Percentiles rank a stretch among this genome's conserved stretches.
Conservation (phyloP, 1,140 invertebrate species). For the Camponotus vicinus region DNA sequence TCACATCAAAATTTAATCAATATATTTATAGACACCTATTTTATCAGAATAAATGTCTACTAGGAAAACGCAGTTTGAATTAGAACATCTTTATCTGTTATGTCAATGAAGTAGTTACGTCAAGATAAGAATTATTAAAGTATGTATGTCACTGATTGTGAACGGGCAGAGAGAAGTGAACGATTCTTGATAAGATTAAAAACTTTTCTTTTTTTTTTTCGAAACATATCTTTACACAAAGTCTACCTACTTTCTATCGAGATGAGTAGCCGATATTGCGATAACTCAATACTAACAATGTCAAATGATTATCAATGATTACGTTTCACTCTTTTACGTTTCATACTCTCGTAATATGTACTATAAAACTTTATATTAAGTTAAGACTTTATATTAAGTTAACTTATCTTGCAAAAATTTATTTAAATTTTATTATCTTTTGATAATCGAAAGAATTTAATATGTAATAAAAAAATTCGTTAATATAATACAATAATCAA, state of each 20-base stretch:
- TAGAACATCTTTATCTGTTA: constrained; percentile 30
- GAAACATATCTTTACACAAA: not conserved
- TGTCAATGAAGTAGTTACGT: constrained; percentile 45
- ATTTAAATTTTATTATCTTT: not conserved
- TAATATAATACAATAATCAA: not conserved
- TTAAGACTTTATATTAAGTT: not conserved
- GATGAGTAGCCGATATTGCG: not conserved
- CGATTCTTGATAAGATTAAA: constrained; percentile 68
- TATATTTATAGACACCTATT: not conserved
- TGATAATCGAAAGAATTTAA: not conserved
- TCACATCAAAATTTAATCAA: not conserved
- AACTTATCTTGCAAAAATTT: not conserved
- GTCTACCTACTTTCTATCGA: not conserved
- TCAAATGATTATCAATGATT: not conserved
- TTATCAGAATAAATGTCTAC: constrained; percentile 6
- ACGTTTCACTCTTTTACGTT: not conserved
- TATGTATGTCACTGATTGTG: constrained; percentile 49
- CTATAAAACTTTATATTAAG: not conserved
- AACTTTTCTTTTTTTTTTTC: not conserved
- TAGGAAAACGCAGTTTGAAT: constrained; percentile 29
- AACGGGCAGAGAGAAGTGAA: constrained; percentile 13
- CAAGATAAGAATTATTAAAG: constrained; percentile 56
- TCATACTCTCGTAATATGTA: not conserved
- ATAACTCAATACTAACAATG: not conserved
- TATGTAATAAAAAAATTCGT: not conserved